Conservation (phyloP, 2,113 vertebrate genomes). For the Hippocampus barbouri region DNA sequence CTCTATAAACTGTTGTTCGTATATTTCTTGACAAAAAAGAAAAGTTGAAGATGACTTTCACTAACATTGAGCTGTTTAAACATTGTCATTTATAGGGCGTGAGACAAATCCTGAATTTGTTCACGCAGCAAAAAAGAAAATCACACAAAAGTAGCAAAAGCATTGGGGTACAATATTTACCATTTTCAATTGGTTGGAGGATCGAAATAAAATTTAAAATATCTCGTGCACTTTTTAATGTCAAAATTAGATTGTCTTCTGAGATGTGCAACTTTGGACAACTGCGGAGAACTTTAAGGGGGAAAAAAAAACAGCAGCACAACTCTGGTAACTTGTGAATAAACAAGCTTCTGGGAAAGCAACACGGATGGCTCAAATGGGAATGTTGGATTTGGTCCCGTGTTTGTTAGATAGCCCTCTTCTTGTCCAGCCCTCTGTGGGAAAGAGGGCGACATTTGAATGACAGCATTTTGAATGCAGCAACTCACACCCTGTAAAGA, state of each 20-base stretch:
- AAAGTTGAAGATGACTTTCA: conserved; percentile 30
- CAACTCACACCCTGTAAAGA: conserved; percentile 5
- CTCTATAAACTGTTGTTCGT: not conserved
- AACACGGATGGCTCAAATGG: conserved; percentile 51
- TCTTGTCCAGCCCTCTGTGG: conserved; percentile 33
- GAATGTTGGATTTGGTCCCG: conserved; percentile 73
- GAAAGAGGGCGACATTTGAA: conserved; percentile 18
- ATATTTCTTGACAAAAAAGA: not conserved
- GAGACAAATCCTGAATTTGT: conserved; percentile 12
- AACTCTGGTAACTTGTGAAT: not conserved
- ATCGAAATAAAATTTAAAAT: not conserved
- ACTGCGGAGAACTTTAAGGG: not conserved
- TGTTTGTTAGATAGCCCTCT: conserved; percentile 52
- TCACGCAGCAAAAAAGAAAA: not conserved
- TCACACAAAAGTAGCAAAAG: not conserved
- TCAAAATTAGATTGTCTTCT: not conserved
- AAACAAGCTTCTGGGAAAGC: conserved; percentile 20
- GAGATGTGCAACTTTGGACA: not conserved
- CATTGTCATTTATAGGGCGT: conserved; percentile 11
- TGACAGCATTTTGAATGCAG: not conserved
- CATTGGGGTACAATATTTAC: too few relatives aligned
- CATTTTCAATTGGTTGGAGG: not conserved
- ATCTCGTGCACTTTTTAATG: not conserved
- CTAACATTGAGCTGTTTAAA: conserved; percentile 17
- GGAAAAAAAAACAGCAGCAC: conserved; percentile 1